Base-by-base conservation (phyloP, 2,797 vertebrate genomes). In the Clamator glandarius region DNA sequence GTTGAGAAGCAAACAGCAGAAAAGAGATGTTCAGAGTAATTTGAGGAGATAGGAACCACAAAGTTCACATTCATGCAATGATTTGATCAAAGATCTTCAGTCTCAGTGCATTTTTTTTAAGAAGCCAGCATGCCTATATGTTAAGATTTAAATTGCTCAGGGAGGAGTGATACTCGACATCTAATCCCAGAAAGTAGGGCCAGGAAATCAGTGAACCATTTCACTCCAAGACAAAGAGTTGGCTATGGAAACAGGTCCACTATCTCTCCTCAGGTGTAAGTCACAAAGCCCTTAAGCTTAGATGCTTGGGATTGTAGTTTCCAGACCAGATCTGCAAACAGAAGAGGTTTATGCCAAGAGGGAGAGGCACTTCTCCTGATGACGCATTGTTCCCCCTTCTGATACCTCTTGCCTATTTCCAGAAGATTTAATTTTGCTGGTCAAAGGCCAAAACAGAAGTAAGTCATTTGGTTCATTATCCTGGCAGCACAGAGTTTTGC, bases 71-170 rank as follows among this genome's bases (percentile, higher is more conserved):
- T 41, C 84, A 64, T 8, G 54, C 1, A 1, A 78, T 64, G 59
- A 81, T 87, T 93, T 90, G 63, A 90, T 82, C 70, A 90, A 64
- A 90, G 81, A 59, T 74, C 74, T 70, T 72, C 62, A 35, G 24
- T 78, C 54, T 63, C 39, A 16, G 21, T 61, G 28, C 42, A 28
- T 33, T 76, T 69, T 14, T 83, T 87, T 41, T 23, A 50, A 87
- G 44, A 86, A 86, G 39, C 20, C 16, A 5, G 48, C 36, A 33
- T 26, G 15, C 35, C 57, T 95, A 75, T 52, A 26, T 15, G 18
- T 74, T 87, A 52, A 79, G 63, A 94, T 90, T 83, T 73, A 80
- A 72, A 55, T 64, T 73, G 77, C 28, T 82, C 35, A 24, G 39
- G 51, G 11, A 69, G 42, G 39, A 92, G 52, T 31, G 73, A 3